Conservation (phyloP, 2,888 invertebrate genomes). For the Stenolophus ochropezus region DNA sequence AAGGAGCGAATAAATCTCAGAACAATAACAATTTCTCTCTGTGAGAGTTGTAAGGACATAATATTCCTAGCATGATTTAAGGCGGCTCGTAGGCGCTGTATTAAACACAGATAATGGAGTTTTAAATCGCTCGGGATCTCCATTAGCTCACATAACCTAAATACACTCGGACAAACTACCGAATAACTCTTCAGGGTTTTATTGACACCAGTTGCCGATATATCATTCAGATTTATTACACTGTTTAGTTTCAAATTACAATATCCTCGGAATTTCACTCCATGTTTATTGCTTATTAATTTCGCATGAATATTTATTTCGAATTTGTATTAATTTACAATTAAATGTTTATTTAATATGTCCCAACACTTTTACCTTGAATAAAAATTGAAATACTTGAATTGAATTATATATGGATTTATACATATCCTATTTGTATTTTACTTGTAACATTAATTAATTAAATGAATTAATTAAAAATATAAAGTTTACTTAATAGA, state of each 20-base stretch:
- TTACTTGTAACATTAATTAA: no score
- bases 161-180: neutral
- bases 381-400: no score
- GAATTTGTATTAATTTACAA: neutral
- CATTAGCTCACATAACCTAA: conserved; percentile 46
- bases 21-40: conserved; percentile 59
- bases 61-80: conserved; percentile 57
- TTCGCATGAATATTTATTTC: neutral
- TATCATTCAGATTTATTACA: neutral
- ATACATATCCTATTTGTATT: no score
- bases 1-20: conserved; percentile 52
- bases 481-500: no score
- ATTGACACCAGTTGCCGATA: conserved; percentile 5
- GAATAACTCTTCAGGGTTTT: neutral
- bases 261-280: neutral
- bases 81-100: conserved; percentile 38
- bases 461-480: no score
- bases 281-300: conserved; percentile 9
- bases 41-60: conserved; percentile 51
- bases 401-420: no score
- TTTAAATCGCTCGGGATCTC: conserved; percentile 32
- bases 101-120: conserved; percentile 59
- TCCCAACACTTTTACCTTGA: neutral
- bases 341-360: neutral
- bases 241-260: neutral